These are phyloP conservation scores for Pseudochirops cupreus DNA, from an alignment of 2,797 vertebrate genomes.

Conservation along the genomic window DNA sequence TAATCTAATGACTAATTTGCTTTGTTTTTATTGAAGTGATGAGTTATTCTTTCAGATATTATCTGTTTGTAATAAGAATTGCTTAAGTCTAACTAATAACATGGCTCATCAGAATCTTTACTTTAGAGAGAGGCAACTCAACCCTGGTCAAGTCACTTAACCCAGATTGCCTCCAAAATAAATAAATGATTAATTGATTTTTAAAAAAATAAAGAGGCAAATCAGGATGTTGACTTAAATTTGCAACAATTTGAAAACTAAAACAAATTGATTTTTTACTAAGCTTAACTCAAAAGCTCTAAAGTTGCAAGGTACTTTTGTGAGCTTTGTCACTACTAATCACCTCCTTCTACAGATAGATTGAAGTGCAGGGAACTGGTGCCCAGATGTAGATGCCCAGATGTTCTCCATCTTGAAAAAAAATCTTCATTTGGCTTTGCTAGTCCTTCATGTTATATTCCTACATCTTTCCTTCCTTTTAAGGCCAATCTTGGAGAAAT, in stretches of 20 bases:
- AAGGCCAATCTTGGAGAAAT: background rate
- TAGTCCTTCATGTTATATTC: background rate
- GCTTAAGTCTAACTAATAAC: background rate
- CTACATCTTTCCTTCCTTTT: background rate
- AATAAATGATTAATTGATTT: background rate
- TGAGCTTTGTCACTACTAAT: background rate
- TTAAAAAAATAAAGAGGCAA: background rate
- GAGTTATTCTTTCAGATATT: background rate
- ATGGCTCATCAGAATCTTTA: background rate
- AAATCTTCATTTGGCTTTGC: background rate
- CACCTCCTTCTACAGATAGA: background rate
- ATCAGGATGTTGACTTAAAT: background rate
- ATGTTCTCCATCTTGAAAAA: background rate
- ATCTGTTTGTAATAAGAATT: background rate
- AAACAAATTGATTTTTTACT: background rate
- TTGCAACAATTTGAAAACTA: background rate
- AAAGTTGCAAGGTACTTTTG: background rate
- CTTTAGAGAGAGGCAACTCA: background rate
- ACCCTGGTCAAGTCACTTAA: background rate
- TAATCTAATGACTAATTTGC: background rate
- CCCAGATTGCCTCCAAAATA: background rate
- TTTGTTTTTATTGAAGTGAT: background rate
- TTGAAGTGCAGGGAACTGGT: background rate
- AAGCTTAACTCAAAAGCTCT: background rate
- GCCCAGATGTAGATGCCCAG: background rate